Base-by-base conservation (phyloP, 2,888 invertebrate species). In the Neelides folsomi region DNA sequence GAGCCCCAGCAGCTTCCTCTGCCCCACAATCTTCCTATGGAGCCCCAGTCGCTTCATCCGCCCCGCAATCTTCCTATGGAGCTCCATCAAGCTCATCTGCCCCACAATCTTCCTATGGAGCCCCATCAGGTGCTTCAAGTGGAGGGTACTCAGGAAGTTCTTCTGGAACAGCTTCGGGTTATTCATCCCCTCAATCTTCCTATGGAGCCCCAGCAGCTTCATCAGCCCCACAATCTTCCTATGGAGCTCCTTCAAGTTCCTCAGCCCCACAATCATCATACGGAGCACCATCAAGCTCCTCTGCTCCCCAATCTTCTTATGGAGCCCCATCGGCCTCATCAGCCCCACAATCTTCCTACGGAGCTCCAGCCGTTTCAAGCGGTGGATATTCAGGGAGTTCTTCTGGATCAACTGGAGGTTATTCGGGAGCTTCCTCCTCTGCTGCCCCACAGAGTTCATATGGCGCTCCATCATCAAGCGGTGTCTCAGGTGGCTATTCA, bases 11-110 rank as follows among this genome's bases (percentile, higher is more conserved):
- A 6, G 7, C 18, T n/a, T 34, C 47, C 19, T 16, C 45, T 13
- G 44, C 41, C 12, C 51, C 44, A 7, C 35, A 27, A 9, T 47
- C 47, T 6, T 37, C n/a, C 38, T 51, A 51, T 27, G 51, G 45
- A n/a, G 52, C 87, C 41, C 86, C 87, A 68, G 86, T 80, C 76
- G 77, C 4, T 7, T 27, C 38, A 7, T 77, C 42, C 5, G 42
- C 42, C 16, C 15, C 15, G 3, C 42, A 15, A 18, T 6, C 42
- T 18, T 42, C 42, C 18, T 15, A 36, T 12, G 10, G 35, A 34
- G 27, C 10, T 15, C 13, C 58, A 45, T 68, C 67, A 10, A 39
- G 20, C 20, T 34, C 47, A 19, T 16, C 45, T 7, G 44, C 41
- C 15, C 51, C 44, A 7, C 35, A 27, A 9, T 40, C 47, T 6